Base-by-base conservation (phyloP, 2,888 invertebrate species). In the Sinopyrophorus schimmeli region DNA sequence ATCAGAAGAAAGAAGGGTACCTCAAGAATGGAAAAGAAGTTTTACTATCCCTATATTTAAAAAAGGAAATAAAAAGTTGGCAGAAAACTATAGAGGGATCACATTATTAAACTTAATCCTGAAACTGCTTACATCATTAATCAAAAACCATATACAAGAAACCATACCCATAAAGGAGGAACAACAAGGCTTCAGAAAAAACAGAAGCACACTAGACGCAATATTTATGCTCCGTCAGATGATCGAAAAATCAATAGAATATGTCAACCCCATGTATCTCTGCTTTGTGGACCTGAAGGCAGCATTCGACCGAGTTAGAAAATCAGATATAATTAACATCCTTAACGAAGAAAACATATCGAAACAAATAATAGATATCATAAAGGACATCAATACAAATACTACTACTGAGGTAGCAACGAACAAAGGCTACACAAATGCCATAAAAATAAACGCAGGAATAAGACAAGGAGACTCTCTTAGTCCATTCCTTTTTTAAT, bases 211-310 rank as follows among this genome's bases (percentile, higher is more conserved):
- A 1, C 9, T 26, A 3, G 26, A 26, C 10, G 26, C 26, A 28
- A 7, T 28, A 28, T 28, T 28, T 28, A 28, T 28, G 28, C 6
- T 14, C 28, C 14, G 28, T n/a, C 28, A 28, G 15, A 14, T 28
- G 6, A 28, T 10, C n/a, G 28, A 11, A 15, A 28, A 28, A 28
- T 28, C 28, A 7, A 12, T 14, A 28, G 14, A n/a, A n/a, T n/a
- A n/a, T n/a, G n/a, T n/a, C n/a, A n/a, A 28, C 28, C 7, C n/a
- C n/a, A n/a, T n/a, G n/a, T n/a, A n/a, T n/a, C n/a, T n/a, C 3
- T 14, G 28, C 28, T 28, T 28, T 14, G 12, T 28, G 4, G 12
- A 28, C 14, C 3, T 28, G 15, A 12, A 6, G 15, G 15, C 3
- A 3, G 28, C 28, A 5, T 28, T 28, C 15, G 14, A 28, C 15